Evolutionary conservation across 2,888 invertebrate genomes (phyloP).

Genomic region (Bembecia ichneumoniformis): DNA sequence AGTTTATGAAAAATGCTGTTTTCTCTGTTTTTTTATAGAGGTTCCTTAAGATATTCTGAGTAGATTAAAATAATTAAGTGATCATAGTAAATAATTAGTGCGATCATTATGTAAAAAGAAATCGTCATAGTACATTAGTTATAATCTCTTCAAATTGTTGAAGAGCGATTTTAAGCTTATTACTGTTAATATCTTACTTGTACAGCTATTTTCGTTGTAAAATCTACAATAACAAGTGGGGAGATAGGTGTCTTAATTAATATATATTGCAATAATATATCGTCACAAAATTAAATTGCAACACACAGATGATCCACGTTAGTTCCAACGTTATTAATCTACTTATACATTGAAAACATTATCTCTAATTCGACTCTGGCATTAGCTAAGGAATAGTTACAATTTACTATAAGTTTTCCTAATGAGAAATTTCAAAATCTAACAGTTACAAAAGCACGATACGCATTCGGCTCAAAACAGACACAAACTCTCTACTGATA

Average conservation of each 20-base stretch:
- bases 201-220: conserved; percentile 51
- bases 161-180: conserved; percentile 2
- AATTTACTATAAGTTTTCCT: not conserved
- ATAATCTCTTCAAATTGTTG: conserved; percentile 7
- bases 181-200: conserved; percentile 4
- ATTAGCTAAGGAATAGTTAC: conserved; percentile 30
- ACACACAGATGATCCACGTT: conserved; percentile 1
- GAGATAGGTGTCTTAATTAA: conserved; percentile 18
- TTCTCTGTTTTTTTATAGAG: too few species aligned
- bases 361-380: conserved; percentile 28
- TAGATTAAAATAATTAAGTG: too few species aligned
- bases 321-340: conserved; percentile 5
- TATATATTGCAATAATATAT: not conserved
- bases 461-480: conserved; percentile 7
- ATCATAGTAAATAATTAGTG: too few species aligned
- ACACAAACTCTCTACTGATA: conserved; percentile 22
- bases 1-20: too few species aligned
- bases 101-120: too few species aligned
- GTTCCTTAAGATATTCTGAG: too few species aligned
- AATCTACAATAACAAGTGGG: conserved; percentile 59
- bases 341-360: conserved; percentile 5
- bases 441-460: conserved; percentile 30
- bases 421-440: conserved; percentile 2
- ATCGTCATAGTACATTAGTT: conserved; percentile 5
- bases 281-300: conserved; percentile 14